Evolutionary conservation across 2,113 vertebrate species (phyloP).

Genomic region (Forbesichthys papilliferus): DNA sequence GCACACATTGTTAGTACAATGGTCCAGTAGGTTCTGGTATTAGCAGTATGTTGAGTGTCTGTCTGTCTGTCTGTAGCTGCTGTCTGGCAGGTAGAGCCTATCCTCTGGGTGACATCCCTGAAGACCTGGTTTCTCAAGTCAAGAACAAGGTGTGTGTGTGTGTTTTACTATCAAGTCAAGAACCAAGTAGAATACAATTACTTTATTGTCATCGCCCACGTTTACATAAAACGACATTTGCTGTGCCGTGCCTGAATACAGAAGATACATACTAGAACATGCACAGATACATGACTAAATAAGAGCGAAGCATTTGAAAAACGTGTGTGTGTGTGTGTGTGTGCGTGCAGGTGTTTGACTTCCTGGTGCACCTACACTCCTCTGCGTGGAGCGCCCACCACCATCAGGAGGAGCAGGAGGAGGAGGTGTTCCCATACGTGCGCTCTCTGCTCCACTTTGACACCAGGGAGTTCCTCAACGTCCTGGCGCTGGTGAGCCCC

Average conservation of each 20-base stretch:
- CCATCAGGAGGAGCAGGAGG: slow-evolving; percentile 60
- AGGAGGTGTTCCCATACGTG: slow-evolving; percentile 90
- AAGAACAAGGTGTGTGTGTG: slow-evolving; percentile 88
- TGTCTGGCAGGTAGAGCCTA: slow-evolving; percentile 93
- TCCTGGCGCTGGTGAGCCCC: slow-evolving; percentile 90
- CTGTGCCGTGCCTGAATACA: too few species aligned
- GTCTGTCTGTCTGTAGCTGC: slow-evolving; percentile 43
- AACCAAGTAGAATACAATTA: too few species aligned
- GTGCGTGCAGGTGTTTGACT: slow-evolving; percentile 89
- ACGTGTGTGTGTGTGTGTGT: slow-evolving; percentile 14
- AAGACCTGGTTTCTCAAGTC: slow-evolving; percentile 92
- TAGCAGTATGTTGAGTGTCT: background rate
- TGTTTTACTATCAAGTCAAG: too few species aligned
- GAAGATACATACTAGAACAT: too few species aligned
- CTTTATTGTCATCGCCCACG: too few species aligned
- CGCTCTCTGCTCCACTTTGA: slow-evolving; percentile 94
- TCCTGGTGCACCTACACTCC: slow-evolving; percentile 92
- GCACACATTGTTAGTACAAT: too few species aligned
- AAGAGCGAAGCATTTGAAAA: too few species aligned
- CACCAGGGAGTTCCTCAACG: slow-evolving; percentile 95
- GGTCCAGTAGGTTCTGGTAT: too few species aligned
- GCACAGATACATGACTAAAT: too few species aligned
- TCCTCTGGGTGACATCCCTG: slow-evolving; percentile 92
- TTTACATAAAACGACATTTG: too few species aligned
- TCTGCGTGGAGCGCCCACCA: slow-evolving; percentile 71